phyloP scores from a whole-genome alignment of 2,113 vertebrate genomes.

The Probosciger aterrimus region DNA sequence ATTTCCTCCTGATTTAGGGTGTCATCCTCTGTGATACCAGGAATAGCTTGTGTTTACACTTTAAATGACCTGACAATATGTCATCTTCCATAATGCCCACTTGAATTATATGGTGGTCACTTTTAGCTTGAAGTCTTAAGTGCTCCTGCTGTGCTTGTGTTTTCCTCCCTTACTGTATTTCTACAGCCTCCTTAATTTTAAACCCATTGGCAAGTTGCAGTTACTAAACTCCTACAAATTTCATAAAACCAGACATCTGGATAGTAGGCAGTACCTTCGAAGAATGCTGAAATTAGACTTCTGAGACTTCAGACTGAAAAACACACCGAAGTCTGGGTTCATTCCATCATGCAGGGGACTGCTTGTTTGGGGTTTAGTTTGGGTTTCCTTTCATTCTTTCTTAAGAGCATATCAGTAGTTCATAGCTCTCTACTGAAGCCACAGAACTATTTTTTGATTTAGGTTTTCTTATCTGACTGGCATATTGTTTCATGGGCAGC shows the following conservation, averaged over 20 bases:
- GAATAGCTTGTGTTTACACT: neutral
- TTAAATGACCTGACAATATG: neutral
- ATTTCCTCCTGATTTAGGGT: neutral
- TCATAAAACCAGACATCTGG: neutral
- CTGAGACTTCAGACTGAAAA: neutral
- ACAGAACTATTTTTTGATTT: neutral
- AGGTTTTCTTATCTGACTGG: neutral
- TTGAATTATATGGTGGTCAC: neutral
- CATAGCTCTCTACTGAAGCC: neutral
- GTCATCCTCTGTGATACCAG: neutral
- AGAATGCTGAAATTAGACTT: neutral
- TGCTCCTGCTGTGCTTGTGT: neutral
- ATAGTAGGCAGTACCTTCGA: neutral
- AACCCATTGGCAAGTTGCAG: neutral
- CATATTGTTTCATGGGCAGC: neutral
- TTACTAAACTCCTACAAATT: neutral
- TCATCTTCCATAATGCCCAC: neutral
- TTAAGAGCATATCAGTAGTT: neutral
- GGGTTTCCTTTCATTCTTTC: neutral
- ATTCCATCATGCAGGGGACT: neutral
- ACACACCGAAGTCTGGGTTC: neutral
- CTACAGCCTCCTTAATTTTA: neutral
- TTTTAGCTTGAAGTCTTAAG: neutral
- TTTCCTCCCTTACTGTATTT: neutral
- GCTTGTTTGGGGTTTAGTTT: neutral